Percentiles rank a stretch among this genome's conserved stretches.
Conservation (phyloP, 2,888 invertebrate genomes). For the Campaea margaritaria region DNA sequence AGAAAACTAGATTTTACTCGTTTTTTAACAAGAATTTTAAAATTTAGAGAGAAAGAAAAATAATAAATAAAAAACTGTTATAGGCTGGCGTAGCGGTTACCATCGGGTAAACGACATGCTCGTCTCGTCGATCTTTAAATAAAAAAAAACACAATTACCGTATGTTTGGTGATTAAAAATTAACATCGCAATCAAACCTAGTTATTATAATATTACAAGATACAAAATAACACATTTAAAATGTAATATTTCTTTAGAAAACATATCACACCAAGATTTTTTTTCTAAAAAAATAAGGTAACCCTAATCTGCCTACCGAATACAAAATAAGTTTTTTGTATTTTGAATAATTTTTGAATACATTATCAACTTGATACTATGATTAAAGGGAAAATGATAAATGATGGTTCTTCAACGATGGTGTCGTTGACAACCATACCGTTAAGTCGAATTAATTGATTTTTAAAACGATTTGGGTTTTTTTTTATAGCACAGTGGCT, state of each 20-base stretch:
- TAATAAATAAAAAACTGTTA: too few species aligned
- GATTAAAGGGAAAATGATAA: conserved; percentile 60
- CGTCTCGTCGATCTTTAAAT: too few species aligned
- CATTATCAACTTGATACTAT: conserved; percentile 50
- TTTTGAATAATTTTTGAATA: conserved; percentile 50
- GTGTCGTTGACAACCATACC: conserved; percentile 62
- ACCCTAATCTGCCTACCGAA: conserved; percentile 37
- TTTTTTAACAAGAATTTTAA: too few species aligned
- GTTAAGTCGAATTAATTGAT: conserved; percentile 71
- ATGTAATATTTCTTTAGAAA: neutral
- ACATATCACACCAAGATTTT: conserved; percentile 34
- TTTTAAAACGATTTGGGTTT: conserved; percentile 51
- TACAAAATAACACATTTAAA: too few species aligned
- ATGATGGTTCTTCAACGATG: conserved; percentile 49
- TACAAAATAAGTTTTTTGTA: conserved; percentile 45
- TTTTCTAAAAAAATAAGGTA: conserved; percentile 47
- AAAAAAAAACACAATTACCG: too few species aligned
- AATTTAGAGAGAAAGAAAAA: too few species aligned
- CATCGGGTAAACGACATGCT: too few species aligned
- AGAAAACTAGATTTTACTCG: too few species aligned
- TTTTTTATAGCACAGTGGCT: conserved; percentile 32
- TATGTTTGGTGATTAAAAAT: too few species aligned
- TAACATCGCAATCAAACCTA: too few species aligned
- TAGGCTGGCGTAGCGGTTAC: too few species aligned
- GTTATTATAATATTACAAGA: too few species aligned